phyloP scores from a whole-genome alignment of 2,797 vertebrate genomes.

The Semotilus atromaculatus region DNA sequence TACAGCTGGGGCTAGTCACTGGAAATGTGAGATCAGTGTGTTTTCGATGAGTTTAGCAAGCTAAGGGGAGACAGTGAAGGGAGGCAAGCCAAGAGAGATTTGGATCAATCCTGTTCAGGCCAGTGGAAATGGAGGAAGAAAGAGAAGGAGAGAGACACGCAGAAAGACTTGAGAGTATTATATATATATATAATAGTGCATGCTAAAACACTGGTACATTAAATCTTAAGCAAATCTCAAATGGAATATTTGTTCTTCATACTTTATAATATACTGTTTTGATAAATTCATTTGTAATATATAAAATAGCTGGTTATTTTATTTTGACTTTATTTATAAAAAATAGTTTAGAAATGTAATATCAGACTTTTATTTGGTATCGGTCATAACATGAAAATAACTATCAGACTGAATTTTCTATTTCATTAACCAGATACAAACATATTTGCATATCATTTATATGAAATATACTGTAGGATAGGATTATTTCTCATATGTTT shows the following conservation, averaged over 20 bases:
- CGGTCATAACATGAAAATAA: background rate
- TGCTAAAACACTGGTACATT: too few relatives aligned
- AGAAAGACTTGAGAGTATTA: conserved; percentile 10
- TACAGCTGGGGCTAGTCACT: conserved; percentile 65
- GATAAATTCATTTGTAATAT: background rate
- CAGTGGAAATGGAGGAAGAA: background rate
- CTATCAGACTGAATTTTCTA: background rate
- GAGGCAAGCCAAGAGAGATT: conserved; percentile 55
- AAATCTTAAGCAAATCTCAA: background rate
- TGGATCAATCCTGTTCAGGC: conserved; percentile 59
- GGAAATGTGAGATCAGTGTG: conserved; percentile 61
- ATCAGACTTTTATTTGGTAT: background rate
- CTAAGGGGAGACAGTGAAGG: conserved; percentile 45
- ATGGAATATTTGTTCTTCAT: background rate
- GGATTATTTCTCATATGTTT: conserved; percentile 35
- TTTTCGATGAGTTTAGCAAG: conserved; percentile 54
- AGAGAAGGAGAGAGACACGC: conserved; percentile 27
- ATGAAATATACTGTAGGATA: background rate
- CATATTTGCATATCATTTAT: background rate
- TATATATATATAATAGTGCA: background rate
- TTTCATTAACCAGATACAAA: background rate
- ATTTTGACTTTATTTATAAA: background rate
- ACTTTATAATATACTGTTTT: background rate
- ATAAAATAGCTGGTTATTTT: background rate
- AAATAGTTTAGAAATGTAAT: background rate